A percentile compares a stretch with the other conserved stretches of the same genome.
Conservation (phyloP, 2,113 vertebrate genomes). For the Galbula dea region DNA sequence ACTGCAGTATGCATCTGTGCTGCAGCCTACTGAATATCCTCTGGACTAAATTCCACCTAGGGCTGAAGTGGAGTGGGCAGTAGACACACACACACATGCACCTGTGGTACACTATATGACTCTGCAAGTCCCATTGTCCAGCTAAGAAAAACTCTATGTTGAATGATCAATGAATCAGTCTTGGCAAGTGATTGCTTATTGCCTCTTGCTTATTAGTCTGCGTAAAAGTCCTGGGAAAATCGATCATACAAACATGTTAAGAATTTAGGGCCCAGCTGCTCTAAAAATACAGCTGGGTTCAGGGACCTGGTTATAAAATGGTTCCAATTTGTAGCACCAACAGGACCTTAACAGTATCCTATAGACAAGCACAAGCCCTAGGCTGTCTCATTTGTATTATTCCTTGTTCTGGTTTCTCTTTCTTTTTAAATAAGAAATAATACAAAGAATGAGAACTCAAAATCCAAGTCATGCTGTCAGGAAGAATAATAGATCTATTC, state of each 20-base stretch:
- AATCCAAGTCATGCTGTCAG: constrained; percentile 57
- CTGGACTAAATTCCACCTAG: neutral
- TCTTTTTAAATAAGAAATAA: constrained; percentile 61
- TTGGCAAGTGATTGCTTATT: neutral
- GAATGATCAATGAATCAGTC: neutral
- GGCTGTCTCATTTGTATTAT: constrained; percentile 12
- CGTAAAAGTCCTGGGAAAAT: neutral
- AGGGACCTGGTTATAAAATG: neutral
- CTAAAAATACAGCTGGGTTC: constrained; percentile 3
- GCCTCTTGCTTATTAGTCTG: neutral
- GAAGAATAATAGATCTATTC: constrained; percentile 70
- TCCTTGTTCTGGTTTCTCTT: constrained; percentile 30
- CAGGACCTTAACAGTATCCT: constrained; percentile 1
- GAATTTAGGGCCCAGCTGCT: neutral
- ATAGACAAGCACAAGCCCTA: neutral
- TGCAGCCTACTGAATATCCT: neutral
- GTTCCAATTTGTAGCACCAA: neutral
- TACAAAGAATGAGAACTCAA: constrained; percentile 60
- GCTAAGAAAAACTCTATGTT: neutral
- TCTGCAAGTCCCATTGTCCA: rapidly evolving
- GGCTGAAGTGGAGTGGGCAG: neutral
- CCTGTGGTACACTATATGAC: rapidly evolving
- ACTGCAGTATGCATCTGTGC: neutral
- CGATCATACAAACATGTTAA: neutral
- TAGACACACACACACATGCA: rapidly evolving